A percentile compares a stretch with the other conserved stretches of the same genome.
Evolutionary conservation across 2,888 invertebrate species (phyloP).

Genomic region (Bellardia bayeri): DNA sequence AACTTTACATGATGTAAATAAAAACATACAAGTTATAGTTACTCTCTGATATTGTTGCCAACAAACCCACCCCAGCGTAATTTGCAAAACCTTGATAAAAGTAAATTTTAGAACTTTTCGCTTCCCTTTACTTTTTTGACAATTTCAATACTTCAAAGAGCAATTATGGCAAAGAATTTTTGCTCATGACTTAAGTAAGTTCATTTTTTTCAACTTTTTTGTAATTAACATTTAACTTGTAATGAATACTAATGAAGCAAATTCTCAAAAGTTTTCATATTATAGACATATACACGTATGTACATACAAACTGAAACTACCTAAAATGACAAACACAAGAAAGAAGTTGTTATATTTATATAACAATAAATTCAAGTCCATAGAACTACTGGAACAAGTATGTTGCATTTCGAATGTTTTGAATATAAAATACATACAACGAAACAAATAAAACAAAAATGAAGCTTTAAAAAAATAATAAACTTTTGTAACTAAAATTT

Average conservation of each 20-base stretch:
- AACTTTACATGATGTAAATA: background rate
- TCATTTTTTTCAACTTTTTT: background rate
- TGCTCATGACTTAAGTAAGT: constrained; percentile 29
- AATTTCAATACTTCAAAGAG: constrained; percentile 43
- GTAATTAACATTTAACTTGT: constrained; percentile 64
- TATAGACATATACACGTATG: background rate
- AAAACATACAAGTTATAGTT: background rate
- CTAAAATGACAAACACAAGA: constrained; percentile 15
- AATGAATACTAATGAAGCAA: constrained; percentile 64
- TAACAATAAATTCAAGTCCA: background rate
- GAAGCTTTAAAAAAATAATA: background rate
- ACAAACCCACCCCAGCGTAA: too few relatives aligned
- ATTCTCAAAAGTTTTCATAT: constrained; percentile 36
- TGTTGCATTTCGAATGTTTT: constrained; percentile 31
- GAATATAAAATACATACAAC: background rate
- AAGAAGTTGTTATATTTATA: background rate
- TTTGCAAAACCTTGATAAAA: constrained; percentile 20
- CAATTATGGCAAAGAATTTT: constrained; percentile 36
- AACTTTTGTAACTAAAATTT: constrained; percentile 11
- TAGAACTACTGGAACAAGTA: background rate
- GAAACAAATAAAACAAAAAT: background rate
- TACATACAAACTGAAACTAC: background rate
- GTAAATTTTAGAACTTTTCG: constrained; percentile 25
- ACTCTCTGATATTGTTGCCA: background rate
- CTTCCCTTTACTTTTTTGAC: background rate